Conservation (phyloP, 2,888 invertebrate genomes). For the Norana najaformis region DNA sequence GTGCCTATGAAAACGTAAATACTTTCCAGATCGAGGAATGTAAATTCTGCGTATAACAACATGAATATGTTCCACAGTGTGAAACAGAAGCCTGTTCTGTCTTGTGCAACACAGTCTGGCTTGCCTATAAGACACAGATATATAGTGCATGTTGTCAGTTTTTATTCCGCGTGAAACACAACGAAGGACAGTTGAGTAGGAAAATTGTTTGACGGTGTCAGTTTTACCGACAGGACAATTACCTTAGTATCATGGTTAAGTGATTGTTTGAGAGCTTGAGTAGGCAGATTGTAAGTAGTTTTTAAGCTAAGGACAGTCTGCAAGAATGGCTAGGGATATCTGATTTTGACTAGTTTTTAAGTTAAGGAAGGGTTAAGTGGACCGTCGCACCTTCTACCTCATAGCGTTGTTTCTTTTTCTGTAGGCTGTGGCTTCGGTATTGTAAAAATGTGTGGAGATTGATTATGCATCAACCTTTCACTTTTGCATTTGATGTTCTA, state of each 20-base stretch:
- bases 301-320: background rate
- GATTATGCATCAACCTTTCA: constrained; percentile 4
- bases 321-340: background rate
- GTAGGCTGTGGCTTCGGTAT: background rate
- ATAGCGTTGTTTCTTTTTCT: background rate
- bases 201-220: background rate
- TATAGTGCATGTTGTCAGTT: background rate
- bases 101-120: background rate
- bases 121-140: background rate
- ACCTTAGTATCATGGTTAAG: background rate
- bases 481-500: background rate
- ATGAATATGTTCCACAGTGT: no score
- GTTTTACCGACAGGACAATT: background rate
- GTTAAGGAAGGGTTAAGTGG: background rate
- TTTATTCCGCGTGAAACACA: background rate
- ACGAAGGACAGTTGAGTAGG: background rate
- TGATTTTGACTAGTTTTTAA: background rate
- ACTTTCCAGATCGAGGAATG: background rate
- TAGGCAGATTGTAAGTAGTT: background rate
- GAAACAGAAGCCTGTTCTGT: background rate
- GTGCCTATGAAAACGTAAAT: background rate
- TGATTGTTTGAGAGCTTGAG: constrained; percentile 9
- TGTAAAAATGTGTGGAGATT: background rate
- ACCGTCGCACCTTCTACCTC: constrained; percentile 5
- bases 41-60: background rate